A percentile compares a stretch with the other conserved stretches of the same genome.
Conservation (phyloP, 2,888 invertebrate genomes). For the Tenthredo livida region DNA sequence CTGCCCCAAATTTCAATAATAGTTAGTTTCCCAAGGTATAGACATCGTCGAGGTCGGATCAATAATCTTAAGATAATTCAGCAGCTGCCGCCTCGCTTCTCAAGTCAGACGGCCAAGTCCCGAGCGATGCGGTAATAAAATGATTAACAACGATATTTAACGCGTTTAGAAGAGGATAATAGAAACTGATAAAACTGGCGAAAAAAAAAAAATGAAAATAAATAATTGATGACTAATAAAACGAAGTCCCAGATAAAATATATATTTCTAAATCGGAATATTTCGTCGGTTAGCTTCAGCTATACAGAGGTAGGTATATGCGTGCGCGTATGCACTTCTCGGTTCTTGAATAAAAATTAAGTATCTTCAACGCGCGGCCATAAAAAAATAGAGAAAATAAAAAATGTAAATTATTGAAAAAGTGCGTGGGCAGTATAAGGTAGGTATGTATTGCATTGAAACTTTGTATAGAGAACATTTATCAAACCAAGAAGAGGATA, state of each 20-base stretch:
- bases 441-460: not conserved
- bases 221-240: not conserved
- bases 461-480: constrained; percentile 37
- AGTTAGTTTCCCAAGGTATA: not conserved
- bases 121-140: no score
- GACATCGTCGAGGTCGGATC: not conserved
- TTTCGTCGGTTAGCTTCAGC: not conserved
- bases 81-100: not conserved
- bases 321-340: not conserved
- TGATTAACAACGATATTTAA: not conserved
- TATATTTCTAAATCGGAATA: not conserved
- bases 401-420: constrained; percentile 32
- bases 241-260: not conserved
- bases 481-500: constrained; percentile 6
- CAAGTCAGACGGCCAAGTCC: not conserved
- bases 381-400: not conserved
- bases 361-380: constrained; percentile 18
- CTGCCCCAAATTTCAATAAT: constrained; percentile 9
- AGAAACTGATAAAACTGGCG: not conserved
- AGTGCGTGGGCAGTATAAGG: constrained; percentile 24
- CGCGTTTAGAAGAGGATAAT: not conserved
- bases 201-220: not conserved
- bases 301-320: not conserved
- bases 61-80: not conserved
- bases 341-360: constrained; percentile 32